Base-by-base conservation (phyloP, 2,888 invertebrate genomes). In the Halictus quadricinctus region DNA sequence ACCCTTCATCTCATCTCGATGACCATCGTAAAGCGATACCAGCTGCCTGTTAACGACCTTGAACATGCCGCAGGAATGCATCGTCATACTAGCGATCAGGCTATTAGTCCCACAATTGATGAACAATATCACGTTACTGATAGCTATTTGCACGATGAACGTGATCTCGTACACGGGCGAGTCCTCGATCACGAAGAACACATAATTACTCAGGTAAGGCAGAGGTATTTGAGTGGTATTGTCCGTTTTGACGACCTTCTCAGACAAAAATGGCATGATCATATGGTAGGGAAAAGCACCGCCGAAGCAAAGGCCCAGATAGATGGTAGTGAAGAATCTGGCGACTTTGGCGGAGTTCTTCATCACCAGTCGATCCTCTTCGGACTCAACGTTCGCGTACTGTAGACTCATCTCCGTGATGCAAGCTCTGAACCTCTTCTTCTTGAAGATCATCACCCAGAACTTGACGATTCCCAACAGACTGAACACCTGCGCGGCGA, bases 231-330 rank as follows among this genome's bases (percentile, higher is more conserved):
- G 81, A 0, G 91, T 91, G 0, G 81, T 80, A 25, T 92, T 92
- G 21, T 90, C 86, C 1, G 81, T 86, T 1, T 89, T 84, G 18
- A 91, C 76, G 1, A 87, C 46, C 15, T 76, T 83, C 8, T 90
- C 90, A 0, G 80, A 86, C 10, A 88, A 60, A 12, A 92, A 58
- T 0, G 93, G 93, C 78, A 93, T 69, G 18, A 94, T 90, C n/a
- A 94, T 92, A 72, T 94, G 93, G 88, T 93, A 94, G 1, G 94
- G 93, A 21, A 94, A 82, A 2, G 93, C 93, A 0, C 93, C 93
- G 5, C 93, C 93, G 78, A 93, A 93, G 0, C 91, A 92, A 6
- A 94, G 82, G 10, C 93, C 90, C 64, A 93, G 79, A 78, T 93
- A 94, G 6, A 91, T 87, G 0, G 91, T 86, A 0, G 93, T 93